phyloP scores from a whole-genome alignment of 2,113 vertebrate species.

The Monarcha castaneiventris region DNA sequence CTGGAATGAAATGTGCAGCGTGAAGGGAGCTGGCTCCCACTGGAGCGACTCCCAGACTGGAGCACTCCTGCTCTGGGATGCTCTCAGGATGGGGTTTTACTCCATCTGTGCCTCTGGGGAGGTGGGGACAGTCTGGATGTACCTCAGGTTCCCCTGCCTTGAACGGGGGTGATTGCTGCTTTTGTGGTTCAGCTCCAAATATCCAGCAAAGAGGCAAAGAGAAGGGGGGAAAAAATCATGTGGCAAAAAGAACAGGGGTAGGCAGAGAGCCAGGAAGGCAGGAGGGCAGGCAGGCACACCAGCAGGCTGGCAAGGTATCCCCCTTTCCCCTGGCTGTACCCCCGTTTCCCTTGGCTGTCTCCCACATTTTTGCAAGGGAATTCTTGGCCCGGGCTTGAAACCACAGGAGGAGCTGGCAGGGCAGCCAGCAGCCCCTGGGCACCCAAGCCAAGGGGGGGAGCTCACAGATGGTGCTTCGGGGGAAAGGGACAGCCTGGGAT shows the following conservation, averaged over 20 bases:
- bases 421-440: neutral
- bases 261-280: neutral
- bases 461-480: neutral
- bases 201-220: neutral
- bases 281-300: neutral
- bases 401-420: neutral
- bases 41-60: neutral
- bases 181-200: neutral
- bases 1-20: neutral
- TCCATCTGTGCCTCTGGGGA: neutral
- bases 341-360: neutral
- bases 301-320: neutral
- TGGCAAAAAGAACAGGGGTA: neutral
- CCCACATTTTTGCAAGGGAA: neutral
- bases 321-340: neutral
- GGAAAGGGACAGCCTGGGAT: neutral
- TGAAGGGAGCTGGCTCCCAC: neutral
- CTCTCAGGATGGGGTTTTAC: neutral
- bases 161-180: neutral
- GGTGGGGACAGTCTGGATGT: rapidly evolving
- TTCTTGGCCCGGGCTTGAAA: neutral
- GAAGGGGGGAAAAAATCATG: rapidly evolving
- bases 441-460: neutral
- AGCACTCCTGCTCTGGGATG: neutral
- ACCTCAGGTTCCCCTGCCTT: neutral